Percentiles rank a stretch among this genome's conserved stretches.
phyloP scores from a whole-genome alignment of 2,888 invertebrate genomes.

The Drosophila kuntzei region DNA sequence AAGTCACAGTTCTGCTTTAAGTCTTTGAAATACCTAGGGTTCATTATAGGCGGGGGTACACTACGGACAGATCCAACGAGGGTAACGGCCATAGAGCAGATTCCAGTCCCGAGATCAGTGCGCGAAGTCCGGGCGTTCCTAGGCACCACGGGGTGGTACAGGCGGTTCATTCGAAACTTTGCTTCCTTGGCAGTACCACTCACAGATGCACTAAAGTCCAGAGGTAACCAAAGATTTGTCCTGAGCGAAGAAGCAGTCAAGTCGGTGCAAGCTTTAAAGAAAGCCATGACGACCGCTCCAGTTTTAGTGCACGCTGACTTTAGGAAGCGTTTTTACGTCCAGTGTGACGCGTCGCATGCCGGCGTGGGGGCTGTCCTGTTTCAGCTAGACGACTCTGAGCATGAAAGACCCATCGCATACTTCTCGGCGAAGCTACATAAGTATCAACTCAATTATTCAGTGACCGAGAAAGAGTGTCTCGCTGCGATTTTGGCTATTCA shows the following conservation, averaged over 20 bases:
- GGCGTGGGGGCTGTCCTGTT: background rate
- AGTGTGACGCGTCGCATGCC: slow-evolving; percentile 1
- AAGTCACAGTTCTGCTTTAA: slow-evolving; percentile 6
- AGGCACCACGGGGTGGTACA: too few relatives aligned
- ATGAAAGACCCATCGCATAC: background rate
- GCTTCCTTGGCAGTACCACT: background rate
- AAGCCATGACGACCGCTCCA: slow-evolving; percentile 8
- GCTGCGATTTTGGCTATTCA: background rate
- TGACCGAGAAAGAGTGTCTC: background rate
- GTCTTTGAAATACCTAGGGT: too few relatives aligned
- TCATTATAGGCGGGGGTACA: too few relatives aligned
- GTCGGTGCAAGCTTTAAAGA: background rate
- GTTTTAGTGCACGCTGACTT: slow-evolving; percentile 10
- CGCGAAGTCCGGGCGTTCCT: too few relatives aligned
- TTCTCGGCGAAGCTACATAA: background rate
- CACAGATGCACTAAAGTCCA: background rate
- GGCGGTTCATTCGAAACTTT: background rate
- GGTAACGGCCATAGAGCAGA: background rate
- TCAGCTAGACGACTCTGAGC: background rate
- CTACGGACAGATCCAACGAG: background rate
- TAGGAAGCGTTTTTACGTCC: background rate
- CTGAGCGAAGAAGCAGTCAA: background rate
- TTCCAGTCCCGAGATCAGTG: background rate
- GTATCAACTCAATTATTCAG: background rate
- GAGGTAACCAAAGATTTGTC: background rate